Conservation (phyloP, 2,888 invertebrate species). For the Limnephilus auricula region DNA sequence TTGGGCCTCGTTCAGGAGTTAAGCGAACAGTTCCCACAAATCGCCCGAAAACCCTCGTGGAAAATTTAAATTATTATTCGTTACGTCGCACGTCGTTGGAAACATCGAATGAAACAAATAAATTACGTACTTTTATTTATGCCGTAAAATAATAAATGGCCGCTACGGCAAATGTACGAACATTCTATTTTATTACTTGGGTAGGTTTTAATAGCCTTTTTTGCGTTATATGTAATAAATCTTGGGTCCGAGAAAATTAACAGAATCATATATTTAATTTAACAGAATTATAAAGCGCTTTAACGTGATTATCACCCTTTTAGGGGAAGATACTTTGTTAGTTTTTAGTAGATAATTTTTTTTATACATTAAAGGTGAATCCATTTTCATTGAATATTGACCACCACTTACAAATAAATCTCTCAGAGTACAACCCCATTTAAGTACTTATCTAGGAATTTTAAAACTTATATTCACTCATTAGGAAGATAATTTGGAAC, state of each 20-base stretch:
- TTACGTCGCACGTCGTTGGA: slow-evolving; percentile 51
- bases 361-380: neutral
- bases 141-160: slow-evolving; percentile 54
- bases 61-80: slow-evolving; percentile 49
- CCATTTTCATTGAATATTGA: too few species aligned
- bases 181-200: slow-evolving; percentile 50
- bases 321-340: neutral
- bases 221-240: slow-evolving; percentile 30
- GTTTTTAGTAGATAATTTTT: neutral
- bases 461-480: neutral
- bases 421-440: too few species aligned
- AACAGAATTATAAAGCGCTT: slow-evolving; percentile 23
- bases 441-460: neutral
- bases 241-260: neutral
- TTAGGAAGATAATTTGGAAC: too few species aligned
- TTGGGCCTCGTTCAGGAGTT: slow-evolving; percentile 57
- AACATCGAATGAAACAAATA: slow-evolving; percentile 63
- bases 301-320: slow-evolving; percentile 15
- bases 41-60: slow-evolving; percentile 49
- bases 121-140: slow-evolving; percentile 59
- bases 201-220: slow-evolving; percentile 34
- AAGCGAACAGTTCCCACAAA: slow-evolving; percentile 58
- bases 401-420: too few species aligned
- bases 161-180: slow-evolving; percentile 25
- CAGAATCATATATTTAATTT: slow-evolving; percentile 21